Evolutionary conservation across 2,797 vertebrate species (phyloP).

Genomic region (Acanthurus tractus): DNA sequence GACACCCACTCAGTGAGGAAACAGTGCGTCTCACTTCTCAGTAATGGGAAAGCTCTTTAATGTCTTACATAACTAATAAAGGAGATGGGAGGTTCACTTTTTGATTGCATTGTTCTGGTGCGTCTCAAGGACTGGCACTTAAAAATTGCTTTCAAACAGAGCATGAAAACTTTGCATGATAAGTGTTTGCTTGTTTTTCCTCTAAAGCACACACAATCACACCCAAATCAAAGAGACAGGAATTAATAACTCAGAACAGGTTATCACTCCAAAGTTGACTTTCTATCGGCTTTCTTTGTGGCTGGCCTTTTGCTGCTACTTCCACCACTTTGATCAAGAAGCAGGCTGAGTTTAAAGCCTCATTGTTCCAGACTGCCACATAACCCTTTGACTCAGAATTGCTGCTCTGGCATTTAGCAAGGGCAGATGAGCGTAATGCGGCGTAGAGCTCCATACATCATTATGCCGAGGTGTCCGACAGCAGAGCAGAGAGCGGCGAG

Average conservation of each 20-base stretch:
- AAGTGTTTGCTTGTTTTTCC: background rate
- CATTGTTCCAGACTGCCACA: conserved; percentile 69
- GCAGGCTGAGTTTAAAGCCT: conserved; percentile 60
- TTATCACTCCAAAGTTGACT: conserved; percentile 3
- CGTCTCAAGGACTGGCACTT: conserved; percentile 12
- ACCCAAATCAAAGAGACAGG: background rate
- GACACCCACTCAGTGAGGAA: conserved; percentile 44
- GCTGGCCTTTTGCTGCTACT: conserved; percentile 40
- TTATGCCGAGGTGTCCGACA: conserved; percentile 67
- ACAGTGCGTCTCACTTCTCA: background rate
- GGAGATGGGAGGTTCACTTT: conserved; percentile 21
- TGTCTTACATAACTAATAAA: conserved; percentile 54
- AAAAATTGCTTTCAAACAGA: conserved; percentile 11
- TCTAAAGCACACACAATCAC: background rate
- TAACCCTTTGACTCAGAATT: conserved; percentile 67
- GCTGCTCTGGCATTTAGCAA: conserved; percentile 78
- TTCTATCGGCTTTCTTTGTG: conserved; percentile 7
- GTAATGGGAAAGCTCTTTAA: conserved; percentile 40
- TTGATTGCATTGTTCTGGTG: conserved; percentile 37
- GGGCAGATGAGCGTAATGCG: conserved; percentile 67
- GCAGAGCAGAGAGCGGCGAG: conserved; percentile 42
- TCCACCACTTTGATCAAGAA: conserved; percentile 41
- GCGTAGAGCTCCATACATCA: conserved; percentile 64
- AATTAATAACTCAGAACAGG: conserved; percentile 17
- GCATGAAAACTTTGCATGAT: background rate